Evolutionary conservation across 2,113 vertebrate genomes (phyloP).

Genomic region (Chinchilla lanigera): DNA sequence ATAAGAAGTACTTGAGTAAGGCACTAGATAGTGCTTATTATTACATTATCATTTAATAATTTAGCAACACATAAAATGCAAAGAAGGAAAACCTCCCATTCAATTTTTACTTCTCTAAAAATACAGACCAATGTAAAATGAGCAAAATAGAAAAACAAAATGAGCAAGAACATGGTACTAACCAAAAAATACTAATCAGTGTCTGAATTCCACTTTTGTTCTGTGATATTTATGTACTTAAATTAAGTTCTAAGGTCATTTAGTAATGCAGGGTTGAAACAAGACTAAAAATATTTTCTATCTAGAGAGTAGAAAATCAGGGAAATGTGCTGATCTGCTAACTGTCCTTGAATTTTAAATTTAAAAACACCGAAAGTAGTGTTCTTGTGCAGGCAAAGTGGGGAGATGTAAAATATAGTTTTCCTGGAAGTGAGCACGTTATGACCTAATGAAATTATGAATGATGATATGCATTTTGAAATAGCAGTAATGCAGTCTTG

Average conservation of each 20-base stretch:
- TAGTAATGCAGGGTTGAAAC: background rate
- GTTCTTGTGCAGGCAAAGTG: background rate
- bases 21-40: background rate
- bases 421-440: conserved; percentile 34
- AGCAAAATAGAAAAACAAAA: conserved; percentile 12
- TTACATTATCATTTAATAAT: conserved; percentile 66
- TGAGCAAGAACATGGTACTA: background rate
- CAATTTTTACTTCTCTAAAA: conserved; percentile 4
- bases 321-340: background rate
- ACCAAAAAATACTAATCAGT: background rate
- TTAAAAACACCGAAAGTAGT: conserved; percentile 4
- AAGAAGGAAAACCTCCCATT: conserved; percentile 16
- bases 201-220: background rate
- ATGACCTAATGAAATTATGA: conserved; percentile 40
- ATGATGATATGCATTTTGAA: background rate
- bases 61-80: background rate
- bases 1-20: conserved; percentile 64
- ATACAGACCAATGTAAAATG: background rate
- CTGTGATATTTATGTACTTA: background rate
- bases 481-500: background rate
- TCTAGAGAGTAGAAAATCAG: background rate
- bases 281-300: conserved; percentile 35
- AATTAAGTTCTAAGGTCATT: conserved; percentile 39
- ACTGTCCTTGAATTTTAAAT: conserved; percentile 36
- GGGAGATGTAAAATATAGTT: background rate